Percentiles rank a stretch among this genome's conserved stretches.
Conservation (phyloP, 2,113 vertebrate genomes). For the Rousettus leschenaultii region DNA sequence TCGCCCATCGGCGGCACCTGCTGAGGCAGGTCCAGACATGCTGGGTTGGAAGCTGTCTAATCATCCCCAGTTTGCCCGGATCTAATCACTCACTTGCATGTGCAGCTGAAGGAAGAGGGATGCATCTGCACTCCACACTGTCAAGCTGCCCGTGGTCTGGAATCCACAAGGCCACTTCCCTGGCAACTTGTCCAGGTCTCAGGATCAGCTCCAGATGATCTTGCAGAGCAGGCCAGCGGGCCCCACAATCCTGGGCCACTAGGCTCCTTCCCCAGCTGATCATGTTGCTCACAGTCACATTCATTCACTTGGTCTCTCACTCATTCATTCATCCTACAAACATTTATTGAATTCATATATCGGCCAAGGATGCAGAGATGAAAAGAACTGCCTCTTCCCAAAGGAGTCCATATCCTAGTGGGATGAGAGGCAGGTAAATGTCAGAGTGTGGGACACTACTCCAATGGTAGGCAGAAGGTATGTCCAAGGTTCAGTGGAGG, state of each 20-base stretch:
- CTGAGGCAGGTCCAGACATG: background rate
- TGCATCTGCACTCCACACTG: fast-evolving
- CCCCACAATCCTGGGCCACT: background rate
- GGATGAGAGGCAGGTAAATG: background rate
- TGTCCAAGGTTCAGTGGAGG: fast-evolving
- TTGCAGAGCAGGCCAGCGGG: background rate
- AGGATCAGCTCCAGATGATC: background rate
- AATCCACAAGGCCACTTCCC: background rate
- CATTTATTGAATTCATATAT: background rate
- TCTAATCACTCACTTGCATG: background rate
- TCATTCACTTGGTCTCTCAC: background rate
- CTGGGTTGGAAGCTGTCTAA: background rate
- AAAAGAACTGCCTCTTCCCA: background rate
- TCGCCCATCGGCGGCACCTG: background rate
- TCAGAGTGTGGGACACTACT: background rate
- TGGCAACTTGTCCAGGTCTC: background rate
- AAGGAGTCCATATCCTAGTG: background rate
- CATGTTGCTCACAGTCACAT: background rate
- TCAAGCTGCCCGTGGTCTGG: fast-evolving
- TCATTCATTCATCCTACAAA: background rate
- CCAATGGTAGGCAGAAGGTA: background rate
- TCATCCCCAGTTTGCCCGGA: background rate
- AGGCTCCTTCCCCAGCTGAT: background rate
- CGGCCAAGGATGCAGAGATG: background rate
- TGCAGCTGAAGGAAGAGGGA: background rate